Base-by-base conservation (phyloP, 1,140 invertebrate genomes). In the Penaeus vannamei region DNA sequence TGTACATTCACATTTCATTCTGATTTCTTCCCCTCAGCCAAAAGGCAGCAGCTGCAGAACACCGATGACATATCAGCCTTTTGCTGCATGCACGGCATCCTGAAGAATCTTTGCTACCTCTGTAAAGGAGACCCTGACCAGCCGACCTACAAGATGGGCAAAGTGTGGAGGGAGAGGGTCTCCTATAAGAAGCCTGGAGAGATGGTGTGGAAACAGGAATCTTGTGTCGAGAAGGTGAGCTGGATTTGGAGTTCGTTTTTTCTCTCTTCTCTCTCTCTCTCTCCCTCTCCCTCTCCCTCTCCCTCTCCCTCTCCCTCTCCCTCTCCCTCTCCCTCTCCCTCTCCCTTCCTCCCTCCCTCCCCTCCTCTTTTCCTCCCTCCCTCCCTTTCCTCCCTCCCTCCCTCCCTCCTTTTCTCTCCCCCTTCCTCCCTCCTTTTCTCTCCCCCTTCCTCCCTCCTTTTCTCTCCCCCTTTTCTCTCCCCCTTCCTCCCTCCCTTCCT, bases 61-160 rank as follows among this genome's bases (percentile, higher is more conserved):
- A 83, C 29, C 8, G 90, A 90, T 69, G 90, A 90, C 72, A 87
- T 90, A 22, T 46, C 90, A 66, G 81, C 85, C 4, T 29, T 90
- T 1, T 90, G 90, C 32, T 90, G 90, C 36, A 19, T 60, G 2
- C 90, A 90, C 29, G 90, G 83, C 8, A 90, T 90, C 53, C 42
- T 90, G 46, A 90, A 90, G 61, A 66, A 87, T 26, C n/a, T 90
- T 0, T 90, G 90, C 32, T 32, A 85, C 3, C 87, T 90, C 59
- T 90, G 90, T 59, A 85, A 85, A 1, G 69, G 87, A n/a, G 90
- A 90, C 61, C 90, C 90, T 2, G 90, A 90, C 32, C 85, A 90
- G 64, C 90, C 90, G 5, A 81, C 84, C 64, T 87, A 61, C 59
- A 90, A 90, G 72, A 77, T 87, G 69, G 90, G 80, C 22, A 90